These are phyloP conservation scores for Melanargia galathea DNA, from an alignment of 2,888 invertebrate species.

Conservation along the genomic window DNA sequence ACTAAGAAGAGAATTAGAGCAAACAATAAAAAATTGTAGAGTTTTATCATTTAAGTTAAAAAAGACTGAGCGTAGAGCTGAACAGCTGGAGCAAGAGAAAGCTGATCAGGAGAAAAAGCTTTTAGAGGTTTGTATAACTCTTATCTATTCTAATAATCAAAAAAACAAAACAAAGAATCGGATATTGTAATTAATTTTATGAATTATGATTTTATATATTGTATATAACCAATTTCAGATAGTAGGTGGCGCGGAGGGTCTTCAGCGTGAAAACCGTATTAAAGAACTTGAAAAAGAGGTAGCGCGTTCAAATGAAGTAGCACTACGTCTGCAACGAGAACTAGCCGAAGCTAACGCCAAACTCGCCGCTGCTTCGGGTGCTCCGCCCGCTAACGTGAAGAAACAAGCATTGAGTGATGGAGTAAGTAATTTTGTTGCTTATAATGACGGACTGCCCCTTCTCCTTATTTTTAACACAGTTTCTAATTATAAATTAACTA, in stretches of 20 bases:
- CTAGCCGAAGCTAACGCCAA: constrained; percentile 85
- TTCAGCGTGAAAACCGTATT: constrained; percentile 85
- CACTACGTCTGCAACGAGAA: constrained; percentile 86
- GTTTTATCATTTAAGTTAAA: constrained; percentile 98
- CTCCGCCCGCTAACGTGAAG: constrained; percentile 74
- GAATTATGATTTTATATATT: too few relatives aligned
- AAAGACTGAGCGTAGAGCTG: constrained; percentile 95
- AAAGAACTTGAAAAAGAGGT: constrained; percentile 94
- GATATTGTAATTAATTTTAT: neutral
- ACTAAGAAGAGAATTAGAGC: constrained; percentile 96
- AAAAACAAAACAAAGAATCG: neutral
- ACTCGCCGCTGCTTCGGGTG: constrained; percentile 68
- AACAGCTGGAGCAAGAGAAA: constrained; percentile 93
- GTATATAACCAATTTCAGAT: constrained; percentile 51
- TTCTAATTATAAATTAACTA: too few relatives aligned
- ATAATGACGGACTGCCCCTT: neutral
- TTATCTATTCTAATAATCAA: neutral
- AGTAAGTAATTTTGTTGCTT: constrained; percentile 57
- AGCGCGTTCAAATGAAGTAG: constrained; percentile 89
- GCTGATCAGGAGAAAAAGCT: constrained; percentile 86
- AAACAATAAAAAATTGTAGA: constrained; percentile 98
- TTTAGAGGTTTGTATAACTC: constrained; percentile 63
- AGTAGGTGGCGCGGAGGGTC: constrained; percentile 82
- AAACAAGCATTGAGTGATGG: constrained; percentile 84
- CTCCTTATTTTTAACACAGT: neutral